Percentiles rank a stretch among this genome's conserved stretches.
phyloP scores from a whole-genome alignment of 2,888 invertebrate species.

The Protula sp. region DNA sequence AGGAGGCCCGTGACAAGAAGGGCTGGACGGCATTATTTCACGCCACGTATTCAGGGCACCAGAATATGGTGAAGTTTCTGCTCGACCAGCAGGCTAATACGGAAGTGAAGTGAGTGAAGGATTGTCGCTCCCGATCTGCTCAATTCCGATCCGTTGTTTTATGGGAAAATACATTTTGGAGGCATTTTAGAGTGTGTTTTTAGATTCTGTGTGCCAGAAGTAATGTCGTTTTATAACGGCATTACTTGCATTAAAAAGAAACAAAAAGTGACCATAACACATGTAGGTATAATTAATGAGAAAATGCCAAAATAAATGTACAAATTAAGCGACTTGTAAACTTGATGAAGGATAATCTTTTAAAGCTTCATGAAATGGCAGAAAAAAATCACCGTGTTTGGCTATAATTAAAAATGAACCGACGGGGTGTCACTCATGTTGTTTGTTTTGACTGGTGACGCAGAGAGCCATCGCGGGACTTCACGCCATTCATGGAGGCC shows the following conservation, averaged over 20 bases:
- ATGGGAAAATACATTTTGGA: not conserved
- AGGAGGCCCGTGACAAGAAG: conserved; percentile 51
- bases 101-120: conserved; percentile 42
- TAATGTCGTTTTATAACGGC: no score
- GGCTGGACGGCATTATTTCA: conserved; percentile 55
- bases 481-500: conserved; percentile 54
- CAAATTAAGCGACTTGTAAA: no score
- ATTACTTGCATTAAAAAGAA: no score
- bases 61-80: conserved; percentile 52
- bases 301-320: no score
- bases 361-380: no score
- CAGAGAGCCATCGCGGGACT: conserved; percentile 48
- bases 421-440: no score
- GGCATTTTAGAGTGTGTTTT: not conserved
- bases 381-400: no score
- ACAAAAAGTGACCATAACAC: no score
- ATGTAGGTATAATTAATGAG: no score
- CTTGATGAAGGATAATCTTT: no score
- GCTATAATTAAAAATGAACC: no score
- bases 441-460: no score
- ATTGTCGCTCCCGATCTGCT: not conserved
- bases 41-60: conserved; percentile 54
- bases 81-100: conserved; percentile 51
- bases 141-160: not conserved
- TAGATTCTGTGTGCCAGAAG: not conserved